phyloP scores from a whole-genome alignment of 2,113 vertebrate species.

The Sapajus apella region DNA sequence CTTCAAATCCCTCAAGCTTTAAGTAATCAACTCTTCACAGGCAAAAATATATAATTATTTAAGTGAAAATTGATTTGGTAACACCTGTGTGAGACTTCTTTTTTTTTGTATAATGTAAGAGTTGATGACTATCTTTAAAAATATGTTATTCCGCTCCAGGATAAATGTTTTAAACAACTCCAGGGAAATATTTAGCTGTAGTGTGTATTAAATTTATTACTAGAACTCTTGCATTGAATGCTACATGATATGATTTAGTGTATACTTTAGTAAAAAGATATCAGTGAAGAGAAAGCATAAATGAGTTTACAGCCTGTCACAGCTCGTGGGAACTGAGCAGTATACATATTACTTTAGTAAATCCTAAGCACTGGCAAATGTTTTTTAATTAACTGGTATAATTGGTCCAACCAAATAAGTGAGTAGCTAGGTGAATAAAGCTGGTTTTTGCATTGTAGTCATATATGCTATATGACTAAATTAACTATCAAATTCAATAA shows the following conservation, averaged over 20 bases:
- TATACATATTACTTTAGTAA: background rate
- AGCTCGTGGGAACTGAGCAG: background rate
- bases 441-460: background rate
- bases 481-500: background rate
- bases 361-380: background rate
- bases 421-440: background rate
- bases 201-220: background rate
- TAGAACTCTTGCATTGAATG: background rate
- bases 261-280: background rate
- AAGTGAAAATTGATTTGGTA: conserved; percentile 34
- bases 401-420: background rate
- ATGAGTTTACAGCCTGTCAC: background rate
- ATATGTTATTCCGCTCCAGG: background rate
- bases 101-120: background rate
- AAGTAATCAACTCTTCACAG: conserved; percentile 1
- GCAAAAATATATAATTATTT: conserved; percentile 40
- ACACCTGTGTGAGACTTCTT: background rate
- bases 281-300: background rate
- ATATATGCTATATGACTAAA: background rate
- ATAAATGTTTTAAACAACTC: background rate
- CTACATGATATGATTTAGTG: background rate
- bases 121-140: background rate
- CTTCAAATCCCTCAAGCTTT: background rate
- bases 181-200: background rate
- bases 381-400: background rate